These are phyloP conservation scores for Myotis davidii DNA, from an alignment of 2,113 vertebrate species.

Conservation along the genomic window DNA sequence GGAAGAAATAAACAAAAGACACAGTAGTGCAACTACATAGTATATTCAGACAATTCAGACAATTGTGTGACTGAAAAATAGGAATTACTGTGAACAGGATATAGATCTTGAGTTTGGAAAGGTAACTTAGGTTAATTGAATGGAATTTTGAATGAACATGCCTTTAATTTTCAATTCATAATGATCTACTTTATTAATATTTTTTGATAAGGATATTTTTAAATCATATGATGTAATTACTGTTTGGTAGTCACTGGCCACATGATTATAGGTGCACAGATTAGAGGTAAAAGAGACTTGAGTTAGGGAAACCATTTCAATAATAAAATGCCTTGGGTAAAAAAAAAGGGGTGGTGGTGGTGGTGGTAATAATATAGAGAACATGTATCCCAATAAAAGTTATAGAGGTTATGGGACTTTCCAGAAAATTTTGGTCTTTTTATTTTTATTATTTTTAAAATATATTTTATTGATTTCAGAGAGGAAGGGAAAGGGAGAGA, in stretches of 20 bases:
- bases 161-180: slow-evolving; percentile 23
- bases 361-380: neutral
- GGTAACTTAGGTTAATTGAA: neutral
- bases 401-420: neutral
- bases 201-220: neutral
- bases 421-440: neutral
- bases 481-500: no score
- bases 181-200: neutral
- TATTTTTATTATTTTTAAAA: no score
- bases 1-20: neutral
- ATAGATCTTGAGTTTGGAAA: neutral
- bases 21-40: fast-evolving
- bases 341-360: fast-evolving
- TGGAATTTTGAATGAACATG: neutral
- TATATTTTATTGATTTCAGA: no score
- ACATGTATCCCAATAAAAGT: neutral
- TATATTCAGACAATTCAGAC: neutral
- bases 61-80: neutral
- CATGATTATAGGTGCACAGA: neutral
- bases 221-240: neutral
- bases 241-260: neutral
- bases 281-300: neutral
- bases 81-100: fast-evolving
- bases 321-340: neutral
- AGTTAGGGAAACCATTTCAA: neutral